Base-by-base conservation (phyloP, 2,797 vertebrate species). In the Dipus sagitta region DNA sequence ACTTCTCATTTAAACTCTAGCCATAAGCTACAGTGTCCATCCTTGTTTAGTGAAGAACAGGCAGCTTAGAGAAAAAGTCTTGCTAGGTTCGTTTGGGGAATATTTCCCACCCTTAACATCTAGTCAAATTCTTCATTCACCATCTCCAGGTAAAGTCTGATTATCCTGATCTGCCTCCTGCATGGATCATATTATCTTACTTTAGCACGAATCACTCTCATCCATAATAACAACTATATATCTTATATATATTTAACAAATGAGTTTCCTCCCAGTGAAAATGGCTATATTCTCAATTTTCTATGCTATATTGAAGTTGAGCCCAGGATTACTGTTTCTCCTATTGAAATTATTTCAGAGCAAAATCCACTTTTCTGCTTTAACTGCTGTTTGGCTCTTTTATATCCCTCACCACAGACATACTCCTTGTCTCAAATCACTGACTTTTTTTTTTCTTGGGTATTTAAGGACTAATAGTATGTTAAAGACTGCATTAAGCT, bases 261-360 rank as follows among this genome's bases (percentile, higher is more conserved):
- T 58, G 17, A 42, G 52, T 1, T 9, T 1, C 24, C 0, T 21
- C 7, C 10, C 12, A 14, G 7, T 52, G 24, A 10, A n/a, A 58
- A n/a, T 64, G 38, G 64, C 23, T 38, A 18, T 10, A 75, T 62
- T 3, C 11, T 7, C 11, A 30, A 12, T 52, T 62, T 18, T 52
- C 13, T 7, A 62, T 3, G 1, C 23, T 30, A 15, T 54, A 20
- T 54, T 38, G 32, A 71, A 54, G 68, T 18, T 26, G 7, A 71
- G 20, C 13, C 13, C 23, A 30, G 2, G 11, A 14, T 30, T 79
- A 71, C 4, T 79, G 4, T 85, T 64, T 34, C 30, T 34, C 5
- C 54, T 23, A 32, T 47, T 62, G 2, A 13, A 52, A 32, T 71
- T 52, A 2, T 32, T 71, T 5, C 15, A 32, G 17, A 70, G 52